These are phyloP conservation scores for Caligus rogercresseyi DNA, from an alignment of 1,140 invertebrate species.

Conservation along the genomic window DNA sequence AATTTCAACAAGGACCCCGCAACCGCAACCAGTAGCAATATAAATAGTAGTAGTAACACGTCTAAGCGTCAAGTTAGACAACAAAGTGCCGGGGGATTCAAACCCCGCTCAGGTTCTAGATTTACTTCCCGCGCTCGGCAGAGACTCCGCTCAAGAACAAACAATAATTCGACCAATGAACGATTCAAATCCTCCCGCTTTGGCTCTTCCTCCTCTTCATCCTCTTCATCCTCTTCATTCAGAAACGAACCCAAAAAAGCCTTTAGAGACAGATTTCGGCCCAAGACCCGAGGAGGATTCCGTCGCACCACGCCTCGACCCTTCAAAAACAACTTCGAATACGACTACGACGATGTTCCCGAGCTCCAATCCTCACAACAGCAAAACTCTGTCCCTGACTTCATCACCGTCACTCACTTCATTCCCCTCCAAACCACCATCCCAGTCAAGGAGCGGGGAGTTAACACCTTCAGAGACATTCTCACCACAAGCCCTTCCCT, in stretches of 20 bases:
- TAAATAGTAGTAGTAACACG: conserved; percentile 8
- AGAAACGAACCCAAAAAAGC: background rate
- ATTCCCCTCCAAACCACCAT: conserved; percentile 16
- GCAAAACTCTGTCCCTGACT: conserved; percentile 13
- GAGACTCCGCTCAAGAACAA: background rate
- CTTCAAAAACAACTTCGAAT: conserved; percentile 18
- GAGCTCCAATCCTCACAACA: conserved; percentile 15
- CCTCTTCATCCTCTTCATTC: background rate
- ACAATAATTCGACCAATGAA: background rate
- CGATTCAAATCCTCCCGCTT: background rate
- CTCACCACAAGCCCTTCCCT: conserved; percentile 17
- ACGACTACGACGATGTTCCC: conserved; percentile 3
- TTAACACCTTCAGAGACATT: conserved; percentile 10
- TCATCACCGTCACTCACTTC: conserved; percentile 17
- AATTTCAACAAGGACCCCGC: background rate
- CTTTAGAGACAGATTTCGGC: background rate
- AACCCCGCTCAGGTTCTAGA: conserved; percentile 8
- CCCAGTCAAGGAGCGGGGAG: conserved; percentile 4
- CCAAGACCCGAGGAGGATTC: background rate
- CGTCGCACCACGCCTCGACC: conserved; percentile 8
- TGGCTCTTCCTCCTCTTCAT: background rate
- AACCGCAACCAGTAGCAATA: background rate
- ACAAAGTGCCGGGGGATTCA: background rate
- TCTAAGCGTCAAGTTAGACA: conserved; percentile 13
- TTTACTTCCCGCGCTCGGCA: conserved; percentile 6